These are phyloP conservation scores for Scalopus aquaticus DNA, from an alignment of 2,113 vertebrate genomes.

Conservation along the genomic window DNA sequence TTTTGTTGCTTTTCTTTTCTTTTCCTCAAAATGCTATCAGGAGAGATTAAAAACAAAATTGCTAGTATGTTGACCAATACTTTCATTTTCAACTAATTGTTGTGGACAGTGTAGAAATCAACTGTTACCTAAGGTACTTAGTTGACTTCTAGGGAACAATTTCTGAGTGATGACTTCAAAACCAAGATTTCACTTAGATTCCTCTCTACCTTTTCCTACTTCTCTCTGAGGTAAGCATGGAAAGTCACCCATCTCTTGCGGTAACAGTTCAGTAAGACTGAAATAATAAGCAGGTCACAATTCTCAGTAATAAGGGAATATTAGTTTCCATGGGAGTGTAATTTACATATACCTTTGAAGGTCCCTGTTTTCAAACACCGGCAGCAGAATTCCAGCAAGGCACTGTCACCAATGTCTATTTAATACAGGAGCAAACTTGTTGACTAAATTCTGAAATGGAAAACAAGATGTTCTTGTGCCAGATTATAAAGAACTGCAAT, in stretches of 20 bases:
- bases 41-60: background rate
- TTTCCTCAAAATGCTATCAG: background rate
- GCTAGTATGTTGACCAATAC: background rate
- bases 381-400: background rate
- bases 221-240: constrained; percentile 9
- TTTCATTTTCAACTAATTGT: constrained; percentile 42
- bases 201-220: background rate
- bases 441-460: constrained; percentile 65
- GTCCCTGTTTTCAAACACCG: constrained; percentile 9
- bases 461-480: constrained; percentile 58
- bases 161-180: background rate
- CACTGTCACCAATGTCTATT: background rate
- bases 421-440: constrained; percentile 37
- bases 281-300: background rate
- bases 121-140: background rate
- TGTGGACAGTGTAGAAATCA: background rate
- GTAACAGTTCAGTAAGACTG: background rate
- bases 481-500: constrained; percentile 36
- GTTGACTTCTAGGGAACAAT: background rate
- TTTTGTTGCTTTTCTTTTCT: background rate
- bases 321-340: background rate
- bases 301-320: background rate
- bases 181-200: background rate
- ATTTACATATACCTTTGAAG: background rate
- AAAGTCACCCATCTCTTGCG: background rate